Conservation (phyloP, 2,113 vertebrate species). For the Spermophilus dauricus region DNA sequence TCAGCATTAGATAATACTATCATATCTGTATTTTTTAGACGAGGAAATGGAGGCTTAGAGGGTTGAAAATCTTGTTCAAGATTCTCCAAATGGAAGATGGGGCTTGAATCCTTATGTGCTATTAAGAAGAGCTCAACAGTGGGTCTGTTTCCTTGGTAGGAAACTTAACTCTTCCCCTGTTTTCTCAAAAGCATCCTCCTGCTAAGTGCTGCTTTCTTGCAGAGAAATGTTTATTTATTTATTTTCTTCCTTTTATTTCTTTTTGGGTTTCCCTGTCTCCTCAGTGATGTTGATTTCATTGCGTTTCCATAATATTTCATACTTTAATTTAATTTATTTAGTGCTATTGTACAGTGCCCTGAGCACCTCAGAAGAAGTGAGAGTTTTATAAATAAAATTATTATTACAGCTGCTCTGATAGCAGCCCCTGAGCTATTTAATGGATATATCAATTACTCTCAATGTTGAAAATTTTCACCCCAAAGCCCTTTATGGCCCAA, state of each 20-base stretch:
- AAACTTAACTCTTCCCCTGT: not conserved
- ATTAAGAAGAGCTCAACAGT: not conserved
- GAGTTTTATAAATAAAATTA: slow-evolving; percentile 83
- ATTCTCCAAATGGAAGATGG: not conserved
- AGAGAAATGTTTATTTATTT: not conserved
- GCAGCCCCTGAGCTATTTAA: slow-evolving; percentile 71
- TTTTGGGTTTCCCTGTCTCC: not conserved
- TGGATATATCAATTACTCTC: slow-evolving; percentile 75
- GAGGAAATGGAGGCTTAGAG: not conserved
- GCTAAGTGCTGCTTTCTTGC: not conserved
- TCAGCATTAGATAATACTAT: not conserved
- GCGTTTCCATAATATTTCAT: slow-evolving; percentile 81
- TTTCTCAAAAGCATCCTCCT: not conserved
- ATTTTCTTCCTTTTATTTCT: not conserved
- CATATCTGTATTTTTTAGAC: not conserved
- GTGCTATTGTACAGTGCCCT: slow-evolving; percentile 71
- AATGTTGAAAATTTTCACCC: slow-evolving; percentile 62
- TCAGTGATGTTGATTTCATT: slow-evolving; percentile 63
- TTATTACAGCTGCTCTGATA: slow-evolving; percentile 74
- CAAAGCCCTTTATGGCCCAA: slow-evolving; percentile 22
- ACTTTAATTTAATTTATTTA: slow-evolving; percentile 84
- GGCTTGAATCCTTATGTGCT: not conserved
- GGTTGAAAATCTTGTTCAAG: not conserved
- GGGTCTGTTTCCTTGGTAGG: not conserved
- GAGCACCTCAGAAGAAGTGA: slow-evolving; percentile 59